Percentiles rank a stretch among this genome's conserved stretches.
phyloP scores from a whole-genome alignment of 2,888 invertebrate species.

The Leptogaster cylindrica region DNA sequence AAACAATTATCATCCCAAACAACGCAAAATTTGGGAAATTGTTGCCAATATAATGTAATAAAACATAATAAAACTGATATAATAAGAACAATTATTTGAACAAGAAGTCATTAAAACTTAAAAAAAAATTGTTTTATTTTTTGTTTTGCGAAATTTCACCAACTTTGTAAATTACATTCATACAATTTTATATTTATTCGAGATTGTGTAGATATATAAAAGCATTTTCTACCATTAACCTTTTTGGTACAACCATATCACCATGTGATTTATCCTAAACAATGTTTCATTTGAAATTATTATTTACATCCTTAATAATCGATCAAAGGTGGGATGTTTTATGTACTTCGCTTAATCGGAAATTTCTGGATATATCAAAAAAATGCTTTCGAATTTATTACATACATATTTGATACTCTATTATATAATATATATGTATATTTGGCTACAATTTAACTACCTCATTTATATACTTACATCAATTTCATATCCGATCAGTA shows the following conservation, averaged over 20 bases:
- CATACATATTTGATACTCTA: conserved; percentile 16
- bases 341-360: conserved; percentile 1
- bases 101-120: not conserved
- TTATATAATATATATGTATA: no score
- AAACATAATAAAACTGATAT: no score
- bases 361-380: not conserved
- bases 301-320: conserved; percentile 33
- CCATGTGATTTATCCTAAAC: conserved; percentile 6
- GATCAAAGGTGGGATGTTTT: conserved; percentile 33
- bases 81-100: not conserved
- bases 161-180: not conserved
- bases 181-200: not conserved
- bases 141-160: conserved; percentile 16
- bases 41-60: conserved; percentile 33
- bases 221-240: not conserved
- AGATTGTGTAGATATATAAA: not conserved
- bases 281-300: not conserved
- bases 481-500: conserved; percentile 19
- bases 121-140: not conserved
- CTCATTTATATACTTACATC: conserved; percentile 23
- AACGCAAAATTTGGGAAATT: conserved; percentile 27
- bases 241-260: conserved; percentile 26
- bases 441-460: conserved; percentile 23
- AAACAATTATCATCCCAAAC: conserved; percentile 25
- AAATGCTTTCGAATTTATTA: not conserved